Conservation (phyloP, 1,140 invertebrate genomes). For the Oryzaephilus surinamensis region DNA sequence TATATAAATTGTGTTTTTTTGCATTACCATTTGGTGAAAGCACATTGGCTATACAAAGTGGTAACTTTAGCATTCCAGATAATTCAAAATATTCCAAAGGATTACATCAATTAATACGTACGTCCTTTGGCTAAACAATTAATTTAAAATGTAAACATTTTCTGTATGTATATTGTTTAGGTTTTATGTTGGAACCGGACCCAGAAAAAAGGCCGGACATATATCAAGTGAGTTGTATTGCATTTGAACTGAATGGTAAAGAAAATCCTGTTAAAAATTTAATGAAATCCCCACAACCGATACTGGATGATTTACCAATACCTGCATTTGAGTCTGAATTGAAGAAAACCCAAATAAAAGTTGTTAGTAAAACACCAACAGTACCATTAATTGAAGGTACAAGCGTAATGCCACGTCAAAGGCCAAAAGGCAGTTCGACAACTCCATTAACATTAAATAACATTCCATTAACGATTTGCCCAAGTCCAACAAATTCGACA, state of each 20-base stretch:
- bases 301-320: conserved; percentile 51
- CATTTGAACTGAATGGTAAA: conserved; percentile 62
- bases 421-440: conserved; percentile 57
- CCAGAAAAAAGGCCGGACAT: conserved; percentile 77
- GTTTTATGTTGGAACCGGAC: conserved; percentile 79
- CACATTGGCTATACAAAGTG: conserved; percentile 85
- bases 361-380: conserved; percentile 35
- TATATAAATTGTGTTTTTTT: conserved; percentile 90
- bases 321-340: conserved; percentile 55
- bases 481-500: conserved; percentile 37
- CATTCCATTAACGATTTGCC: conserved; percentile 39
- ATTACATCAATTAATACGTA: conserved; percentile 45
- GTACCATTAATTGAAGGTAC: conserved; percentile 53
- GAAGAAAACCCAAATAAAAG: conserved; percentile 47
- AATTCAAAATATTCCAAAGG: conserved; percentile 61
- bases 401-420: conserved; percentile 72
- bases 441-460: conserved; percentile 35
- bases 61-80: conserved; percentile 80
- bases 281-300: conserved; percentile 55
- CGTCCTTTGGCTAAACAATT: conserved; percentile 17
- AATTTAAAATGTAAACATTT: conserved; percentile 15
- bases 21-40: conserved; percentile 89
- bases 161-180: conserved; percentile 31
- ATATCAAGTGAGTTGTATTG: conserved; percentile 74
- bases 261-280: conserved; percentile 75